A percentile compares a stretch with the other conserved stretches of the same genome.
phyloP scores from a whole-genome alignment of 2,888 invertebrate species.

The Melinaea marsaeus region DNA sequence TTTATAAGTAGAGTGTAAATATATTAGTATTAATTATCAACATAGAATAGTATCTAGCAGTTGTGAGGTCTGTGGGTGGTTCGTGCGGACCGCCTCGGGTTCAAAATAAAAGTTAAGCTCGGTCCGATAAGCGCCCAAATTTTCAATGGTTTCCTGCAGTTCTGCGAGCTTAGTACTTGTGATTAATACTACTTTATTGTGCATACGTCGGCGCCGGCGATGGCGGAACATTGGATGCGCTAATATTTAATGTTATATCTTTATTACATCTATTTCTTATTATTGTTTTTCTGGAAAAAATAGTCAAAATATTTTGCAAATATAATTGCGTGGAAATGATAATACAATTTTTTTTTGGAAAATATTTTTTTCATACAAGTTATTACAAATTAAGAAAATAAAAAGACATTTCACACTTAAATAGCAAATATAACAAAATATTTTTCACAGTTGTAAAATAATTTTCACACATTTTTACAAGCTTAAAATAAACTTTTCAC shows the following conservation, averaged over 20 bases:
- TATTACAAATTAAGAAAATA: neutral
- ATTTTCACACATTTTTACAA: no score
- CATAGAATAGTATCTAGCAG: slow-evolving; percentile 25
- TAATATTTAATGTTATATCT: neutral
- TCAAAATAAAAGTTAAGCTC: slow-evolving; percentile 72
- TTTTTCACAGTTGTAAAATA: no score
- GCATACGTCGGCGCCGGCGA: slow-evolving; percentile 17
- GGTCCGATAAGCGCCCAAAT: slow-evolving; percentile 71
- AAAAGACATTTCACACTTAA: no score
- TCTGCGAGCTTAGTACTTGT: slow-evolving; percentile 35
- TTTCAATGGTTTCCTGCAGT: slow-evolving; percentile 73
- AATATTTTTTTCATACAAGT: slow-evolving; percentile 1
- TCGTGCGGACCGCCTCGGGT: slow-evolving; percentile 64
- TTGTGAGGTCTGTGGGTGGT: slow-evolving; percentile 39
- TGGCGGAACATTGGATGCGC: slow-evolving; percentile 6
- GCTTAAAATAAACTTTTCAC: no score
- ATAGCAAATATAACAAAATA: no score
- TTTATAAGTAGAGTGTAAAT: no score
- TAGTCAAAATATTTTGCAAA: neutral
- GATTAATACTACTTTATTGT: slow-evolving; percentile 24
- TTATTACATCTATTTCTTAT: neutral
- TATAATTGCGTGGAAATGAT: neutral
- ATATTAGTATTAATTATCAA: neutral
- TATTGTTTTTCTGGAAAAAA: neutral
- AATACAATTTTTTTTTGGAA: neutral